Evolutionary conservation across 2,888 invertebrate species (phyloP).

Genomic region (Pterobdella sp.): DNA sequence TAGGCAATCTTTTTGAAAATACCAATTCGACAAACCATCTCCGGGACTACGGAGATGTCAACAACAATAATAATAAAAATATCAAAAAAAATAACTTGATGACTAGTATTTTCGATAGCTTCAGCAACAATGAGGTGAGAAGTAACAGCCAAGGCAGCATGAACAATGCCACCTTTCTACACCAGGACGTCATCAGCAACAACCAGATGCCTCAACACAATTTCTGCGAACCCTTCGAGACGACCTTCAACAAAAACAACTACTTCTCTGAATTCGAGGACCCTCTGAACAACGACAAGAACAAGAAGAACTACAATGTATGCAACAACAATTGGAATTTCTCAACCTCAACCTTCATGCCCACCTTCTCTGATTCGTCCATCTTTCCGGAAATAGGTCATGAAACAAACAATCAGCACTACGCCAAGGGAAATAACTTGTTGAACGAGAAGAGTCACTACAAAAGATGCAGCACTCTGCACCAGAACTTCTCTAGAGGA

Average conservation of each 20-base stretch:
- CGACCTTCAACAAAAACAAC: not conserved
- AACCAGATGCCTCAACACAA: too few species aligned
- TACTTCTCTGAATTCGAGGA: not conserved
- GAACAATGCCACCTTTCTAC: too few species aligned
- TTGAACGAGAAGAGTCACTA: not conserved
- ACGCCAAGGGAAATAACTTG: not conserved
- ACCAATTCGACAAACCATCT: not conserved
- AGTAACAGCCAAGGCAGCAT: too few species aligned
- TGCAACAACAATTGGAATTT: not conserved
- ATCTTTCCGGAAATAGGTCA: not conserved
- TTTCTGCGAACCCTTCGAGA: too few species aligned
- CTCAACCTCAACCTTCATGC: not conserved
- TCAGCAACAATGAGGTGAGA: too few species aligned
- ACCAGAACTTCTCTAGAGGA: not conserved
- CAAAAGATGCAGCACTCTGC: not conserved
- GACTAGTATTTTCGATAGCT: too few species aligned
- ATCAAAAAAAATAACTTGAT: not conserved
- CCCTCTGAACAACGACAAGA: not conserved
- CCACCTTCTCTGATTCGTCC: not conserved
- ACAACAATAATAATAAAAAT: constrained; percentile 3
- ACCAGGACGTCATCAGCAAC: too few species aligned
- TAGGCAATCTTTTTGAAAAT: not conserved
- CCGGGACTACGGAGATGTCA: not conserved
- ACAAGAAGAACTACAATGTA: not conserved
- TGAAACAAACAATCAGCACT: not conserved